Conservation (phyloP, 2,888 invertebrate genomes). For the Caenorhabditis becei region DNA sequence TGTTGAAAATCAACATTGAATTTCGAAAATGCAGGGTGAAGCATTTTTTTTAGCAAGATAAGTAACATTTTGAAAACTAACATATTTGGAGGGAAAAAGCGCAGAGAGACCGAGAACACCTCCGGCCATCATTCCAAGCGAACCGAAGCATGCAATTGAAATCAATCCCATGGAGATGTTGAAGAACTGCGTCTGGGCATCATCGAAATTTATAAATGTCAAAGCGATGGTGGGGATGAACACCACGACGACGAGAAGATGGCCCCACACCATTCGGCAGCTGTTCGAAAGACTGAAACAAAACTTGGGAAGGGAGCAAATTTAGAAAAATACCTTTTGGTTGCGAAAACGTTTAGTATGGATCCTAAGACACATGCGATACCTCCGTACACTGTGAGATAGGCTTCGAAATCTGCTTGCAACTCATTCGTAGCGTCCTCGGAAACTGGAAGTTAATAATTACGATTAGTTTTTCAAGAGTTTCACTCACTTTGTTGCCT, state of each 20-base stretch:
- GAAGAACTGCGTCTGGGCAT: constrained; percentile 67
- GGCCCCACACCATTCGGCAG: constrained; percentile 69
- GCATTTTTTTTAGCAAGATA: neutral
- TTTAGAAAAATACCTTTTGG: constrained; percentile 51
- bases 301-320: neutral
- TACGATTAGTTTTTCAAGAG: neutral
- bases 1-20: no score
- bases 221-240: constrained; percentile 67
- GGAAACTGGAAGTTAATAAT: constrained; percentile 8
- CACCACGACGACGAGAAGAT: constrained; percentile 66
- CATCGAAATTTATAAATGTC: constrained; percentile 69
- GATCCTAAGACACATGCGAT: constrained; percentile 69
- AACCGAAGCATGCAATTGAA: constrained; percentile 67
- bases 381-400: constrained; percentile 67
- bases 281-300: constrained; percentile 66
- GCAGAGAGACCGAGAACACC: constrained; percentile 69
- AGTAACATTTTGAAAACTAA: constrained; percentile 42
- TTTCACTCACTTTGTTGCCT: constrained; percentile 36
- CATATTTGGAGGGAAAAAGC: constrained; percentile 63
- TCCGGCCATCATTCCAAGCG: constrained; percentile 71
- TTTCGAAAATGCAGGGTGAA: no score
- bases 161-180: constrained; percentile 64
- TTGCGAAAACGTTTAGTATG: constrained; percentile 65
- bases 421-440: constrained; percentile 47
- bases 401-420: constrained; percentile 66